Evolutionary conservation across 2,113 vertebrate genomes (phyloP), one percentile per base, ranked within the genome.

Genomic region (Lepus americanus): DNA sequence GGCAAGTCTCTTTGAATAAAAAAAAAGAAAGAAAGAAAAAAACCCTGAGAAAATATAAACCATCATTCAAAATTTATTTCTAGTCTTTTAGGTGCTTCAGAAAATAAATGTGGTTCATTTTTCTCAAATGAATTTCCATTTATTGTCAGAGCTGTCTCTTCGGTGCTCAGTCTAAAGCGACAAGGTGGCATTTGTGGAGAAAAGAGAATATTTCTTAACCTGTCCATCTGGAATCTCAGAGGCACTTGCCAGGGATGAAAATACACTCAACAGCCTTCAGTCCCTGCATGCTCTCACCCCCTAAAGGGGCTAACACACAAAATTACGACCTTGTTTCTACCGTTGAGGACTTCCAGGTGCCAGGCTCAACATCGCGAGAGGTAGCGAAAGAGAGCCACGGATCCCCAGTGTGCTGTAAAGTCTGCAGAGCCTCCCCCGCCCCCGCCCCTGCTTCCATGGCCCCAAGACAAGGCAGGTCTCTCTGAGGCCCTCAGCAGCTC

Each of bases 31-130:
- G 69, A 81, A 36, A 53, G 69, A 66, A 33, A 63, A 66, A 51
- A 82, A 89, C 44, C 44, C 36, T 0, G 22, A 78, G 39, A 61
- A 91, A 79, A 84, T 78, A 81, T 16, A 92, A 95, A 51, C 91
- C 84, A 33, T 88, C 84, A 36, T 73, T 96, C 87, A 92, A 86
- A 61, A 79, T 82, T 88, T 95, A 94, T 95, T 94, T 87, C 76
- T 59, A 72, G 49, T 89, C 79, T 78, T 91, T 94, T 33, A 92
- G 77, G 27, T 5, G 53, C 86, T 94, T 94, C 51, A 74, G 31
- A 86, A 97, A 90, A 94, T 81, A 95, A 92, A 89, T 87, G 83
- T 77, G 55, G 74, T 31, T 95, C 89, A 81, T 95, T 97, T 96
- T 94, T 93, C 76, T 95, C 81, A 87, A 94, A 77, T 87, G 89